Conservation (phyloP, 2,113 vertebrate species). For the Solea senegalensis region DNA sequence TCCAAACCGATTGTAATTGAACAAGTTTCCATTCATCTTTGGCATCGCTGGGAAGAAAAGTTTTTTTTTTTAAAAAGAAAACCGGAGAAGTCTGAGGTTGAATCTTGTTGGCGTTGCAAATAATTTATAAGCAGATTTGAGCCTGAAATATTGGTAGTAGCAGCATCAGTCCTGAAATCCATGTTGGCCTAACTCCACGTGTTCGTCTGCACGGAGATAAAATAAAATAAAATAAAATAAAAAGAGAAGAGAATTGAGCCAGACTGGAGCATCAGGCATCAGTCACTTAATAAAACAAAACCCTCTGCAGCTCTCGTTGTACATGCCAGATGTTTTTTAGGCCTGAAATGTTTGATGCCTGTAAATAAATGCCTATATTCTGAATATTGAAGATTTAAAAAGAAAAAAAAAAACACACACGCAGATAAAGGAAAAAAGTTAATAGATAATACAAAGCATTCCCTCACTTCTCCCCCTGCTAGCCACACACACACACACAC, state of each 20-base stretch:
- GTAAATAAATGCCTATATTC: conserved; percentile 33
- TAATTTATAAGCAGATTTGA: conserved; percentile 51
- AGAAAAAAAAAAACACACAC: neutral
- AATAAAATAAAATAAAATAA: no score
- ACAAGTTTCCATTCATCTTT: conserved; percentile 9
- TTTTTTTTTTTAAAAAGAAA: conserved; percentile 5
- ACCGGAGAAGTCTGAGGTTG: conserved; percentile 19
- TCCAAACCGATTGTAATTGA: conserved; percentile 3
- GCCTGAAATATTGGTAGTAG: conserved; percentile 25
- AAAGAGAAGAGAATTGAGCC: conserved; percentile 41
- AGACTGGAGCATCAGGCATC: conserved; percentile 37
- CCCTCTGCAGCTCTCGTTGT: conserved; percentile 23
- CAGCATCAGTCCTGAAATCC: conserved; percentile 35
- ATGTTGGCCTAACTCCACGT: conserved; percentile 21
- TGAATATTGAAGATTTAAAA: neutral
- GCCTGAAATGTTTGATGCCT: conserved; percentile 33
- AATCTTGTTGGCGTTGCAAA: conserved; percentile 49
- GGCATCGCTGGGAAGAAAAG: conserved; percentile 9
- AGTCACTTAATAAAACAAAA: conserved; percentile 64
- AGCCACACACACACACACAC: conserved; percentile 31
- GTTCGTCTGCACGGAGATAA: conserved; percentile 16
- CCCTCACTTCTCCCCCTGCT: conserved; percentile 13
- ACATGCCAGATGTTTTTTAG: conserved; percentile 25
- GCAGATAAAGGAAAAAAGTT: neutral
- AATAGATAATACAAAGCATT: conserved; percentile 46